Base-by-base conservation (phyloP, 53 echinoderm and acorn worm genomes). In the Mesocentrotus franciscanus region DNA sequence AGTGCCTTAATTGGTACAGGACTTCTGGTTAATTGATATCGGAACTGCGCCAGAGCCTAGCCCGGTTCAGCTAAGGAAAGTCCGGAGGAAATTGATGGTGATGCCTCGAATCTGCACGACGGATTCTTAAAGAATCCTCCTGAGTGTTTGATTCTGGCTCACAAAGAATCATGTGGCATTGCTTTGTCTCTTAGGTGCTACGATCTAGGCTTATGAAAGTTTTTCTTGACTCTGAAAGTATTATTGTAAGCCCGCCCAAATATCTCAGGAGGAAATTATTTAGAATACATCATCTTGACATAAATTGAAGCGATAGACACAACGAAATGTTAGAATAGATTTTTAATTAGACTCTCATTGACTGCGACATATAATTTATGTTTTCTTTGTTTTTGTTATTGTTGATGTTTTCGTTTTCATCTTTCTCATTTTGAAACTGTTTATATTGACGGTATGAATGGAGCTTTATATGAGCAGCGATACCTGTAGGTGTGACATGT, bases 31-130 rank as follows among this genome's bases (percentile, higher is more conserved):
- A 91, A 91, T 91, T 91, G 91, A 36, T 61, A 91, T 64, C 91
- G 91, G 91, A 91, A 91, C 62, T 66, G 91, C 39, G 60, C 66
- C 64, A 35, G 66, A 64, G 91, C 91, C 91, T 91, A 61, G 18
- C 91, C 91, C 91, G 91, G 55, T 36, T 64, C 66, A 36, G 39
- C 61, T 68, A 39, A 66, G 61, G 91, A 91, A 91, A 66, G 66
- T 91, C 91, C 91, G 91, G 64, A 58, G 91, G 91, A 91, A 91
- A 91, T 91, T 91, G 66, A 91, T 66, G 91, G 56, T 91, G 66
- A 91, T 91, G 91, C 34, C 26, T 24, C 20, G 58, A 91, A 29
- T 27, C 87, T 87, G 32, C 35, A 64, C 64, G 68, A 91, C 91
- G 36, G 91, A 10, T 62, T 34, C 34, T 18, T 27, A 55, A 16